A percentile compares a stretch with the other conserved stretches of the same genome.
Conservation (phyloP, 1,140 invertebrate species). For the Ceratoteleas bidentatus region DNA sequence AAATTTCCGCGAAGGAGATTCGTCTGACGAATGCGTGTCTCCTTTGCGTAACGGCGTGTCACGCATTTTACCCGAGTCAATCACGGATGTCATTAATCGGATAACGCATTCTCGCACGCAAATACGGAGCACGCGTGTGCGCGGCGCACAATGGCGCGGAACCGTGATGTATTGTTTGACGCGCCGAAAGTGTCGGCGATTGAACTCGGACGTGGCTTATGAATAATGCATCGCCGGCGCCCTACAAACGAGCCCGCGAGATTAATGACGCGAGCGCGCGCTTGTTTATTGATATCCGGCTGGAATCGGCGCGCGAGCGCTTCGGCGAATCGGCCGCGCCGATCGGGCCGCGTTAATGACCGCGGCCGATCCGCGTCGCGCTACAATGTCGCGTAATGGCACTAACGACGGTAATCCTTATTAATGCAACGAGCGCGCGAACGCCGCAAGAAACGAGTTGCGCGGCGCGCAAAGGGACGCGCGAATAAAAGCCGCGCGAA, state of each 20-base stretch:
- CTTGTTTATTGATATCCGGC: conserved; percentile 26
- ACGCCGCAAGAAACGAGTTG: conserved; percentile 38
- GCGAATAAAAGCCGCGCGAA: conserved; percentile 32
- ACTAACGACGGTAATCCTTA: conserved; percentile 43
- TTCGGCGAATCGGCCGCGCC: conserved; percentile 7
- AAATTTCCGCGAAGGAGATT: no score
- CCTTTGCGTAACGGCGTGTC: conserved; percentile 44
- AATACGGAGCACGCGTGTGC: no score
- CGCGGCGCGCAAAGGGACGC: conserved; percentile 24
- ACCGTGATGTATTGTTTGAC: conserved; percentile 30
- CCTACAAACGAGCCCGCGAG: conserved; percentile 13
- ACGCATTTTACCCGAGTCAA: conserved; percentile 50
- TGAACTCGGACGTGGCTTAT: conserved; percentile 21
- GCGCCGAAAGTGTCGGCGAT: conserved; percentile 34
- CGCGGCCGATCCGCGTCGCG: conserved; percentile 3
- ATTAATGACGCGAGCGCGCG: conserved; percentile 28
- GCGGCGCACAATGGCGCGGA: conserved; percentile 1
- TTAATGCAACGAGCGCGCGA: conserved; percentile 43
- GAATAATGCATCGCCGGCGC: conserved; percentile 38
- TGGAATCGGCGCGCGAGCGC: conserved; percentile 13
- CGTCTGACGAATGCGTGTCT: conserved; percentile 21
- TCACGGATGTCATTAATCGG: conserved; percentile 49
- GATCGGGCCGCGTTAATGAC: conserved; percentile 23
- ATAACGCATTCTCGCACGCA: conserved; percentile 23
- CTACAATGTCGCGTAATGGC: conserved; percentile 41